Conservation (phyloP, 1,140 invertebrate genomes). For the Atopsyche davidsoni region DNA sequence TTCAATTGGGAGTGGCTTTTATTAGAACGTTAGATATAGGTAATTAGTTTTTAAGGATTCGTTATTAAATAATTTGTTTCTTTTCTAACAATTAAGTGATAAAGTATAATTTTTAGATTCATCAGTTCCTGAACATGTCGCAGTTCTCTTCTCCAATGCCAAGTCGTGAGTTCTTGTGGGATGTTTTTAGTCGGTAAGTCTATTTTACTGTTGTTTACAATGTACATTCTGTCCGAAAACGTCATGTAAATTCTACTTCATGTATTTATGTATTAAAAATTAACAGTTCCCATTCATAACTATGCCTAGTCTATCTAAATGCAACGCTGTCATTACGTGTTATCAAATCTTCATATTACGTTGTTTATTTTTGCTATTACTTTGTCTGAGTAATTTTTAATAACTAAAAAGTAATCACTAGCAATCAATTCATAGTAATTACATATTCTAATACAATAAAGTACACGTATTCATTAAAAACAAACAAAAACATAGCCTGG, state of each 20-base stretch:
- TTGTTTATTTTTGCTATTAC: no score
- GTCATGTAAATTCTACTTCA: background rate
- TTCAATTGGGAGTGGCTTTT: background rate
- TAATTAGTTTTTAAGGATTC: no score
- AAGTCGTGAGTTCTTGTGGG: conserved; percentile 70
- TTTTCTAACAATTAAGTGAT: background rate
- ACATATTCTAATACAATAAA: no score
- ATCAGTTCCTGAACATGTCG: conserved; percentile 3
- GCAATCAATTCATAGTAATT: no score
- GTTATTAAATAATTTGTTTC: background rate
- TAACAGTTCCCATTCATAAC: background rate
- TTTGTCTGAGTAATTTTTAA: no score
- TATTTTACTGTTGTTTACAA: conserved; percentile 1
- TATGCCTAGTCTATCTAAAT: background rate
- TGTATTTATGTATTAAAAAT: background rate
- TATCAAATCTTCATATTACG: no score
- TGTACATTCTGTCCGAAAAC: background rate
- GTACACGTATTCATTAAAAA: no score
- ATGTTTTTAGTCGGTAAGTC: conserved; percentile 70
- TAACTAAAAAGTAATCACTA: no score
- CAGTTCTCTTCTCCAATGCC: conserved; percentile 60
- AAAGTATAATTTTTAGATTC: background rate
- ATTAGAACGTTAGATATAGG: no score
- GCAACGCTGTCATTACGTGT: background rate
- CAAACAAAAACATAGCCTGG: no score